Base-by-base conservation (phyloP, 2,113 vertebrate genomes). In the Tinamus guttatus region DNA sequence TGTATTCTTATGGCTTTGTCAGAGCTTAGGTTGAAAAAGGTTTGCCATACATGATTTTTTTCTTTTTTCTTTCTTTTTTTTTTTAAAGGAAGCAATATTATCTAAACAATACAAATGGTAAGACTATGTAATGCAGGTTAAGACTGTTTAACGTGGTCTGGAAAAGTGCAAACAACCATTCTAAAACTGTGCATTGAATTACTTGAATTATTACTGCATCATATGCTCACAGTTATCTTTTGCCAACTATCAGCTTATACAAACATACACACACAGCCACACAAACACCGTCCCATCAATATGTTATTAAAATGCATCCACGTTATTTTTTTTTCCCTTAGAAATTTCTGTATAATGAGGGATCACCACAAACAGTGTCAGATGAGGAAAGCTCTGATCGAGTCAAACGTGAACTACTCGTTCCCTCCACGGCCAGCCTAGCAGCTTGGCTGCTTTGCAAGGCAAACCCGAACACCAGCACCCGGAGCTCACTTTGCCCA, bases 181-280 rank as follows among this genome's bases (percentile, higher is more conserved):
- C 67, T 24, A 85, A 91, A 90, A 64, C 75, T 22, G 20, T 64
- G 75, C 45, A 80, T 85, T 82, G 83, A 91, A 95, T 95, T 75
- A 88, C 77, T 80, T 94, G 70, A 92, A 83, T 58, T 64, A 93
- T 87, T 56, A 93, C 90, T 95, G 94, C 94, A 96, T 96, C 90
- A 78, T 69, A 69, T 5, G 27, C n/a, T 93, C 77, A 11, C 38
- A 49, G 34, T 62, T 79, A 63, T 92, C 77, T 82, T 94, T 95
- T 87, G 80, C 81, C 85, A 92, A 96, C 90, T 92, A 67, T 32
- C 8, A 80, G 60, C 81, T 73, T 89, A 47, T 43, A 19, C 32
- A 38, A 25, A 34, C 81, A 88, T 38, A 89, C 43, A 54, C 34
- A 80, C 52, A 56, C 11, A 54, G 86, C 51, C 34, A 80, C 52